Base-by-base conservation (phyloP, 2,888 invertebrate genomes). In the Hirtodrosophila histrioides region DNA sequence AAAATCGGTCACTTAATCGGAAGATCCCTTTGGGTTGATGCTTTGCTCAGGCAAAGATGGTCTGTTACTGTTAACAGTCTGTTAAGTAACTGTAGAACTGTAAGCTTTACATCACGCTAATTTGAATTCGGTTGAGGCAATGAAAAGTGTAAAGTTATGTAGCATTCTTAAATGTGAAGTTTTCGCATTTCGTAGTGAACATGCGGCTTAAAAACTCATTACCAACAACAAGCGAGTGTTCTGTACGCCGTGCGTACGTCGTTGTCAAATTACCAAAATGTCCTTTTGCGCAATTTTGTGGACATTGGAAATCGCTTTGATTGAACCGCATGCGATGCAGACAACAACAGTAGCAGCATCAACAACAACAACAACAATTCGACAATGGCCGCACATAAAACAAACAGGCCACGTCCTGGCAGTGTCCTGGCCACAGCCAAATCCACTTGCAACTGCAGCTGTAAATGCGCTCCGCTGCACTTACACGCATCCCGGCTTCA, bases 291-390 rank as follows among this genome's bases (percentile, higher is more conserved):
- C 84, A 81, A 86, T 86, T 86, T 86, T 86, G 85, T 86, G 88
- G 85, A 86, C 85, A 86, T 88, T 88, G 85, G 78, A 88, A 86
- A 84, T 86, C 88, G 85, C 88, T 88, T 88, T 86, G 85, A 86
- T 86, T 86, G 88, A 88, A 86, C 85, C 85, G 88, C 85, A 86
- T 81, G 72, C 76, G 56, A 70, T 66, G 69, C 67, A 66, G 73
- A 70, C 77, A 72, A 73, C 67, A 72, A 66, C 56, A 61, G 57
- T 62, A 62, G 17, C 53, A 69, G 45, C 50, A 85, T 51, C 53
- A 69, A n/a, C 12, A 63, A 31, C 37, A 61, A 6, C n/a, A 57
- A 53, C 44, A 51, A n/a, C 35, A 23, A 60, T 75, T 79, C 77
- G 77, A 88, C 84, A 84, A 86, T 84, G 69, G 84, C 70, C 84